Conservation (phyloP, 2,888 invertebrate genomes). For the Thelaira solivaga region DNA sequence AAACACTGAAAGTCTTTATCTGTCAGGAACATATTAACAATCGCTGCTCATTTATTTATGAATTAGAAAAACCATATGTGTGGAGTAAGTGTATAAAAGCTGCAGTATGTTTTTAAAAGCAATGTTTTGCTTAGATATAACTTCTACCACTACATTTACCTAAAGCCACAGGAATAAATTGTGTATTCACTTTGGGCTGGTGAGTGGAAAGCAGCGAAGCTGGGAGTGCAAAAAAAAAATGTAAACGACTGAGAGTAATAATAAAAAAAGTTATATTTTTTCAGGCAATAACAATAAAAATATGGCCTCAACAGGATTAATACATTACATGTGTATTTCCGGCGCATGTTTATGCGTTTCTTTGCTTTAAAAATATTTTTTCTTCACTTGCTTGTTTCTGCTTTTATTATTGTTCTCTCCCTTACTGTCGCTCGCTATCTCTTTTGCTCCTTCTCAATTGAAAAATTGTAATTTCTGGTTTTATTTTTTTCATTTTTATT, state of each 20-base stretch:
- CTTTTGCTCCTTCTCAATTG: not conserved
- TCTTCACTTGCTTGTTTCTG: not conserved
- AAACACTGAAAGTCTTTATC: too few species aligned
- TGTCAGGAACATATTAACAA: too few species aligned
- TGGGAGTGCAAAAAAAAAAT: not conserved
- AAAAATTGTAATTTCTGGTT: slow-evolving; percentile 15
- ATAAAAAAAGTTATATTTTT: slow-evolving; percentile 52
- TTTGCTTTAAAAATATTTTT: slow-evolving; percentile 8
- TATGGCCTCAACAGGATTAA: slow-evolving; percentile 76
- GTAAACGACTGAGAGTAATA: slow-evolving; percentile 1
- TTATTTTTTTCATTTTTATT: slow-evolving; percentile 13
- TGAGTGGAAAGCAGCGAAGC: not conserved
- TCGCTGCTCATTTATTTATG: too few species aligned
- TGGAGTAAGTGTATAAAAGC: too few species aligned
- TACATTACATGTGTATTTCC: slow-evolving; percentile 74
- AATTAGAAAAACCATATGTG: too few species aligned
- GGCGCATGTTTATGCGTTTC: slow-evolving; percentile 57
- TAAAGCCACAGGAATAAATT: too few species aligned
- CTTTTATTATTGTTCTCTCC: not conserved
- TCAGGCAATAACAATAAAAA: slow-evolving; percentile 74
- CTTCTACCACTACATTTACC: too few species aligned
- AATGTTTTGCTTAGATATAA: too few species aligned
- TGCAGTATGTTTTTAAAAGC: too few species aligned
- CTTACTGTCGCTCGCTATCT: too few species aligned
- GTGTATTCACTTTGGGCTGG: too few species aligned